A percentile compares a stretch with the other conserved stretches of the same genome.
Conservation (phyloP, 2,888 invertebrate genomes). For the Cryptosula pallasiana region DNA sequence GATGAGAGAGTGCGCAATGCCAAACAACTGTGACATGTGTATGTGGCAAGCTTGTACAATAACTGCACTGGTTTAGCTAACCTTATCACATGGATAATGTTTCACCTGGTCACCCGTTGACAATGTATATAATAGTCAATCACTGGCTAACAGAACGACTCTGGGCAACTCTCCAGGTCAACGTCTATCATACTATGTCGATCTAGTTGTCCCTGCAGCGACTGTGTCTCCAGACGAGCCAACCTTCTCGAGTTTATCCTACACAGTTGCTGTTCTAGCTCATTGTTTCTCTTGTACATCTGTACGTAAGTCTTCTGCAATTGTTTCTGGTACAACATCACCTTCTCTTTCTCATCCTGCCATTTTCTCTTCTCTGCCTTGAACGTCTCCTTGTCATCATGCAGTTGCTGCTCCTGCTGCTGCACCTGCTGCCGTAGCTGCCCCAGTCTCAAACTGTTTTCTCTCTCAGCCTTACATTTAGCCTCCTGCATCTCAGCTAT, state of each 20-base stretch:
- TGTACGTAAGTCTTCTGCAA: slow-evolving; percentile 2
- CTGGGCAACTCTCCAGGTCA: not conserved
- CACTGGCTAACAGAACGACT: slow-evolving; percentile 13
- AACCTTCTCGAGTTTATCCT: slow-evolving; percentile 7
- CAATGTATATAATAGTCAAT: not conserved
- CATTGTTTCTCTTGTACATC: slow-evolving; percentile 16
- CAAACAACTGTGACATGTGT: not conserved
- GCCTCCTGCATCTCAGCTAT: not conserved
- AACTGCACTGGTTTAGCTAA: not conserved
- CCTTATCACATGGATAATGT: not conserved
- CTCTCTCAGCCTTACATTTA: not conserved
- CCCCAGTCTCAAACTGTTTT: not conserved
- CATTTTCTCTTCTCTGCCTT: not conserved
- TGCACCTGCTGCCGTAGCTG: not conserved
- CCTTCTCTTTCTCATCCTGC: slow-evolving; percentile 22
- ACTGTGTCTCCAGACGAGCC: not conserved
- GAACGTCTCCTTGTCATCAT: not conserved
- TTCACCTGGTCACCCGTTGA: not conserved
- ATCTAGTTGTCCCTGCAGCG: not conserved
- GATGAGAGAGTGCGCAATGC: not conserved
- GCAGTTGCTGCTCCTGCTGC: not conserved
- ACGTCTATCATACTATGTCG: not conserved
- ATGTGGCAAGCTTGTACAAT: not conserved
- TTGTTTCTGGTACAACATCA: slow-evolving; percentile 16
- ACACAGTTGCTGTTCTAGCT: slow-evolving; percentile 18